phyloP scores from a whole-genome alignment of 2,888 invertebrate species.

The Ptilodon capucinus region DNA sequence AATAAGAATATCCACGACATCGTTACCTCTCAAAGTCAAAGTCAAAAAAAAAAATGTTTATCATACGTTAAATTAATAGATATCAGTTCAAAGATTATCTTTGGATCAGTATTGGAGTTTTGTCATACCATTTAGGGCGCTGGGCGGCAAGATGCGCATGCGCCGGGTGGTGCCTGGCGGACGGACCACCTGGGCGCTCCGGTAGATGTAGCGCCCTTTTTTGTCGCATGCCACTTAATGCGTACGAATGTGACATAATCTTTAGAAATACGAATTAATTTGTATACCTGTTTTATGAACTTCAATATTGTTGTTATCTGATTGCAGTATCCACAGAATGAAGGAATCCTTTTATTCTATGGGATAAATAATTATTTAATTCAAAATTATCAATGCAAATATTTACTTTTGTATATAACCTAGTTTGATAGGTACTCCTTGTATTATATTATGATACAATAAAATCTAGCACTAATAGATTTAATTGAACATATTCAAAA shows the following conservation, averaged over 20 bases:
- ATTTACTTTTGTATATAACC: too few relatives aligned
- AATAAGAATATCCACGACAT: too few relatives aligned
- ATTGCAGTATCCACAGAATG: too few relatives aligned
- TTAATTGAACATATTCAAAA: too few relatives aligned
- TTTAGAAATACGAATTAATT: neutral
- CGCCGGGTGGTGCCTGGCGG: slow-evolving; percentile 37
- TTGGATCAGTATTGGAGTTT: slow-evolving; percentile 27
- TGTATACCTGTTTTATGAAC: neutral
- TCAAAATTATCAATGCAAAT: too few relatives aligned
- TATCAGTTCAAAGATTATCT: slow-evolving; percentile 53
- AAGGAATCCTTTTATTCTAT: too few relatives aligned
- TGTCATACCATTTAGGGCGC: slow-evolving; percentile 25
- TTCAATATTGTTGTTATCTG: neutral
- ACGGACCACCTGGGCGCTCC: slow-evolving; percentile 56
- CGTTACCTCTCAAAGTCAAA: too few relatives aligned
- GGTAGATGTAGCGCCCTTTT: slow-evolving; percentile 43
- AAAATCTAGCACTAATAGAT: too few relatives aligned
- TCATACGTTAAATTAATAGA: slow-evolving; percentile 29
- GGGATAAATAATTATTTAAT: too few relatives aligned
- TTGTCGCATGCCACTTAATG: slow-evolving; percentile 23
- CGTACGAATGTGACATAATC: slow-evolving; percentile 1
- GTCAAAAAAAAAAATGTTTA: too few relatives aligned
- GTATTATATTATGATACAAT: too few relatives aligned
- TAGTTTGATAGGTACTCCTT: too few relatives aligned
- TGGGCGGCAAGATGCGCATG: slow-evolving; percentile 37